A percentile compares a stretch with the other conserved stretches of the same genome.
phyloP scores from a whole-genome alignment of 2,797 vertebrate genomes.

The Ceryle rudis region DNA sequence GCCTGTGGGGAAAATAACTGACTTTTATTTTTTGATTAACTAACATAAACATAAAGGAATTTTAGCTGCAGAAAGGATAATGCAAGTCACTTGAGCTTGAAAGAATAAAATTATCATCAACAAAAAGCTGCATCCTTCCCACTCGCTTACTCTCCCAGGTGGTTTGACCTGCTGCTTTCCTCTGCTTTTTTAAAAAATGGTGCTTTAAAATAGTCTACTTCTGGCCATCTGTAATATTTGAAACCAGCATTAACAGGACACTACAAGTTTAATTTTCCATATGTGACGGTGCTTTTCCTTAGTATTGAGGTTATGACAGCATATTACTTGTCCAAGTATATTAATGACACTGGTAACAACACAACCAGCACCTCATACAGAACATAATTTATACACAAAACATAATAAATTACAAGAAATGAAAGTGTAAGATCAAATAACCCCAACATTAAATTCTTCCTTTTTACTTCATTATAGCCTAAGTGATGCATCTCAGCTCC shows the following conservation, averaged over 20 bases:
- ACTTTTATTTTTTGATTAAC: background rate
- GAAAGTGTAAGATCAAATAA: background rate
- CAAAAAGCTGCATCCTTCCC: background rate
- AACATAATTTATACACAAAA: background rate
- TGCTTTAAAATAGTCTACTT: background rate
- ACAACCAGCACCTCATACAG: background rate
- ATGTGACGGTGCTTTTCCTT: background rate
- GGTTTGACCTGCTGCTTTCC: background rate
- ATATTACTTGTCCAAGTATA: background rate
- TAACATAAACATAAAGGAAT: background rate
- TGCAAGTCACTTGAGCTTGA: background rate
- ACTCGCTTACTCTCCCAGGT: background rate
- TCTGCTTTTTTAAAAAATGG: background rate
- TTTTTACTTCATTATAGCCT: background rate
- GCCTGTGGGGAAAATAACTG: background rate
- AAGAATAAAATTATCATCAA: background rate
- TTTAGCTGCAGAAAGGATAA: background rate
- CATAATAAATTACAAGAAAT: background rate
- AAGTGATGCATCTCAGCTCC: background rate
- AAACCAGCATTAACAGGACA: background rate
- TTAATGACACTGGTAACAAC: background rate
- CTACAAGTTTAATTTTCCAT: background rate
- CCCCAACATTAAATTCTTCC: background rate
- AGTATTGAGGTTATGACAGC: background rate
- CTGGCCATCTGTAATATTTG: background rate